phyloP scores from a whole-genome alignment of 2,888 invertebrate species.

The Ashinkailepas kermadecensis region DNA sequence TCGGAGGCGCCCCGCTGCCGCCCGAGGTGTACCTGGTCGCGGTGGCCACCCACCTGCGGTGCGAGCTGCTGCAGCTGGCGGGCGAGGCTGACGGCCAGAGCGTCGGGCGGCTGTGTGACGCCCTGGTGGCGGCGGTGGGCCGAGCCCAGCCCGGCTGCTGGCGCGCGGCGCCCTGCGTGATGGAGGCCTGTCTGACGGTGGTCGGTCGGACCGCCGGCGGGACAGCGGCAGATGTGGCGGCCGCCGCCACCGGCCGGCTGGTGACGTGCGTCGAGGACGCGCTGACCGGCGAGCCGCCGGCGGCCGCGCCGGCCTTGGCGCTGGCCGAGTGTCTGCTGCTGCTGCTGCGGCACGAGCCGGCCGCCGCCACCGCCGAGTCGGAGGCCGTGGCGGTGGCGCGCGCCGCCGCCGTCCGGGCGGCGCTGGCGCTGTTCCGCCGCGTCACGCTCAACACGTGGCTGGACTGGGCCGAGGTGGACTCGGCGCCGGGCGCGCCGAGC shows the following conservation, averaged over 20 bases:
- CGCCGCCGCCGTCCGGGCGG: background rate
- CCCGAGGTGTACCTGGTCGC: background rate
- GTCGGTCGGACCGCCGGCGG: background rate
- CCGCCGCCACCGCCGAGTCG: too few relatives aligned
- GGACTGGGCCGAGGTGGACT: background rate
- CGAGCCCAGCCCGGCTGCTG: background rate
- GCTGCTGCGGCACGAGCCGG: background rate
- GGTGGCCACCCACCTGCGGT: background rate
- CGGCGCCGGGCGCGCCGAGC: background rate
- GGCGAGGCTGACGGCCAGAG: background rate
- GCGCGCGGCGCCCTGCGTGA: background rate
- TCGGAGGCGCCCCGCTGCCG: background rate
- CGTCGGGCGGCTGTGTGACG: background rate
- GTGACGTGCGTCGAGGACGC: background rate
- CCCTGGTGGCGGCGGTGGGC: background rate
- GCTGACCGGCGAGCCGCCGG: background rate
- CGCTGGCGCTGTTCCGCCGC: background rate
- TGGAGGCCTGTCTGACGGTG: background rate
- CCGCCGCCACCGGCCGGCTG: background rate
- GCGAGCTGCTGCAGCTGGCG: background rate
- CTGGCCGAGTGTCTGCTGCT: background rate
- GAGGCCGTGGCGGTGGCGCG: background rate
- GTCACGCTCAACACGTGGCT: background rate
- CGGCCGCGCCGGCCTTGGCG: background rate
- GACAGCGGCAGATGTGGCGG: background rate